Evolutionary conservation across 2,113 vertebrate genomes (phyloP), one percentile per base, ranked within the genome.

Genomic region (Eublepharis macularius): DNA sequence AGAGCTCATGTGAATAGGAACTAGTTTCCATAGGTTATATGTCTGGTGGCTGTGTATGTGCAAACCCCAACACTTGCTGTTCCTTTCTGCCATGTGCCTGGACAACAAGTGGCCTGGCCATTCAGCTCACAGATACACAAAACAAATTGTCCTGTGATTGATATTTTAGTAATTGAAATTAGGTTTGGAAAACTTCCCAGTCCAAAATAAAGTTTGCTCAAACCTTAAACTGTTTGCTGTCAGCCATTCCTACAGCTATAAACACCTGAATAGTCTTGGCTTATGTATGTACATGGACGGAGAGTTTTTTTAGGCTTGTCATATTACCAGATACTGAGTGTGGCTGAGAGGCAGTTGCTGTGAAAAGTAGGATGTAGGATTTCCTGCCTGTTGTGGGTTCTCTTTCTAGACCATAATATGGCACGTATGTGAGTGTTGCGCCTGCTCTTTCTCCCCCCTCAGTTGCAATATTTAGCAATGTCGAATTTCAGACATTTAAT

Each of bases 401-500:
- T 66, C 73, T 11, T 76, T 92, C 82, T 80, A 68, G 87, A 24
- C 0, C 45, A n/a, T 87, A 90, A 75, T 60, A 66, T 2, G n/a
- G 24, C 24, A 43, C 74, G 87, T 47, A n/a, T 49, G 69, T 68
- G 17, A 24, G 82, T 84, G 88, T 77, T 83, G 2, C 0, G 0
- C 70, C 26, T 68, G 63, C 26, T 87, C 68, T 86, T 93, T 88
- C 70, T 88, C 85, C 85, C n/a, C 43, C 14, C 60, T 81, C 32
- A 29, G 91, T 47, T 79, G 80, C 91, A 91, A 77, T 73, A 83
- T 69, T 81, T 84, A 86, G 1, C 89, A 81, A 34, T 72, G 66
- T 72, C 76, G 88, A 92, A 94, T 90, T 87, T 88, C 85, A 92
- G 89, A 92, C 87, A 90, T 89, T 93, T 90, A 92, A n/a, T 34